Evolutionary conservation across 1,140 invertebrate genomes (phyloP), one percentile per base, ranked within the genome.

Genomic region (Drosophila subpulchrella): DNA sequence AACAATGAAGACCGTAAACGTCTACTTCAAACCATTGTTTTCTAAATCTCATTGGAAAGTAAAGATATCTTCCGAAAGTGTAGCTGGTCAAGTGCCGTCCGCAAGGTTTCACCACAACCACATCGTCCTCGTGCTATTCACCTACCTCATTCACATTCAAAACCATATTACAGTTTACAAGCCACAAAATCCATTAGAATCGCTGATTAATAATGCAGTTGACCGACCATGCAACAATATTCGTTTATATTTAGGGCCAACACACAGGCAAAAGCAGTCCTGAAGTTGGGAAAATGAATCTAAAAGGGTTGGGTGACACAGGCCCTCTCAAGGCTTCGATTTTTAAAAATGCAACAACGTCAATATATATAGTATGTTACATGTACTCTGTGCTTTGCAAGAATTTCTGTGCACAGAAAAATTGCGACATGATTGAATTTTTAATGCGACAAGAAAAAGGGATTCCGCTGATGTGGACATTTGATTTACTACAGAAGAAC

Each of bases 171-270:
- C 65, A 54, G 61, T 70, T 67, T 55, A 59, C 75, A 51, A 77
- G 74, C 74, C 75, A 68, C 63, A 70, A 68, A 77, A 56, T 32
- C 75, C 75, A 77, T 77, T 77, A 77, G 57, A 62, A 77, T 44
- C 57, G 74, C 47, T 70, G 34, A 77, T 77, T 71, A 78, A 78
- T 78, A 78, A 78, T 77, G 75, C 75, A 77, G 57, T 51, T 56
- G 63, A 61, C 74, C 56, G 65, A 62, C 63, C 57, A 61, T 42
- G 74, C 65, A 57, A 72, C 66, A 71, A 66, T 50, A 71, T 71
- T 71, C 44, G 38, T 36, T 70, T 77, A 53, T 67, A 77, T 56
- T 36, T 54, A 27, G 50, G 39, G 24, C 53, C 44, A 55, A 38
- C 41, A 60, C 32, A 60, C 41, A 41, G 48, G 46, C 59, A 47